Conservation (phyloP, 2,888 invertebrate species). For the Microctonus brassicae region DNA sequence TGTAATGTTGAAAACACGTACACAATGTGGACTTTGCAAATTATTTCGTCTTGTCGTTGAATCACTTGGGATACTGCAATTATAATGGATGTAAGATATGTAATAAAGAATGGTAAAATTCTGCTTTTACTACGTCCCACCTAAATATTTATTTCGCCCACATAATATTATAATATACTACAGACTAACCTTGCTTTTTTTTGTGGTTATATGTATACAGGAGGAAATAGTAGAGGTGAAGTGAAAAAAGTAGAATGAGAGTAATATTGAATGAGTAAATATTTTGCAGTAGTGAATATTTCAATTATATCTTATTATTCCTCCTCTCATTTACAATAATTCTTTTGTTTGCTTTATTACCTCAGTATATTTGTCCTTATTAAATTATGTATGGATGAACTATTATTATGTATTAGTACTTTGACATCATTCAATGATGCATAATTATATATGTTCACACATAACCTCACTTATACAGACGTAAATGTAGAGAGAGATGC, state of each 20-base stretch:
- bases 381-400: not conserved
- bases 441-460: not conserved
- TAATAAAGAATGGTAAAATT: not conserved
- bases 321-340: not conserved
- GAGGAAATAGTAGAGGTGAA: conserved; percentile 10
- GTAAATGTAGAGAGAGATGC: not conserved
- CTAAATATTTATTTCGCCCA: conserved; percentile 35
- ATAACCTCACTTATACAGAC: conserved; percentile 26
- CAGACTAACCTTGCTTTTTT: conserved; percentile 39
- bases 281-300: not conserved
- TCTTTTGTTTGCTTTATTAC: not conserved
- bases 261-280: not conserved
- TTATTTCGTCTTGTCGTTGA: conserved; percentile 6
- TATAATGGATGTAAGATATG: conserved; percentile 30
- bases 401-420: conserved; percentile 15
- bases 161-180: no score
- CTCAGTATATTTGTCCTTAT: not conserved
- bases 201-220: conserved; percentile 35
- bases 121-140: conserved; percentile 23
- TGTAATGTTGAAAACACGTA: not conserved
- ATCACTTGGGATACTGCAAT: conserved; percentile 33
- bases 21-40: not conserved
- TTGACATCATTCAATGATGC: conserved; percentile 4
- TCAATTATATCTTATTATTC: not conserved
- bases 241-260: conserved; percentile 29